A percentile compares a stretch with the other conserved stretches of the same genome.
These are phyloP conservation scores for Ecliptopera silaceata DNA, from an alignment of 2,888 invertebrate species.

Conservation along the genomic window DNA sequence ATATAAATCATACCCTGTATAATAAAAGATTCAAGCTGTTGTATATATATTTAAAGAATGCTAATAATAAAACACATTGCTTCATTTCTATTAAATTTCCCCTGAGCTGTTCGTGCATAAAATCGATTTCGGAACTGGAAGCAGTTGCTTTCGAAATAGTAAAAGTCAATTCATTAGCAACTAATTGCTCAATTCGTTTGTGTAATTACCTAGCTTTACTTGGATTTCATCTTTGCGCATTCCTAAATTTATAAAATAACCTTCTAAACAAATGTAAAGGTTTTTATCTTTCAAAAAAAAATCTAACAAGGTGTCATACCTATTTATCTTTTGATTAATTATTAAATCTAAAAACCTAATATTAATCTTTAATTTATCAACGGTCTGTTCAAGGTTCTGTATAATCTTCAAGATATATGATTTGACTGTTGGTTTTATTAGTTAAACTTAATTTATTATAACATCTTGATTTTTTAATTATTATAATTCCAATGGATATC, in stretches of 20 bases:
- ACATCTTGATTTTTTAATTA: slow-evolving; percentile 2
- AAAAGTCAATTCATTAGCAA: slow-evolving; percentile 44
- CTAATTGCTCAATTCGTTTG: slow-evolving; percentile 27
- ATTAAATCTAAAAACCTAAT: neutral
- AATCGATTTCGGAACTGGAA: slow-evolving; percentile 51
- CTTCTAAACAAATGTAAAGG: neutral
- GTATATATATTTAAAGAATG: no score
- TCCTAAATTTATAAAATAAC: neutral
- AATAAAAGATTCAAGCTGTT: no score
- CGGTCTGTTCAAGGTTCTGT: slow-evolving; percentile 20
- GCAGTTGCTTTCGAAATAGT: slow-evolving; percentile 47
- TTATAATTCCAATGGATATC: neutral
- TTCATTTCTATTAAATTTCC: slow-evolving; percentile 42
- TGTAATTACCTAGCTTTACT: slow-evolving; percentile 18
- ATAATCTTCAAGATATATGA: slow-evolving; percentile 20
- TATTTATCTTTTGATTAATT: neutral
- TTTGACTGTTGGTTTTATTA: neutral
- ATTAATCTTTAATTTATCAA: slow-evolving; percentile 20
- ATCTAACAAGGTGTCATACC: neutral
- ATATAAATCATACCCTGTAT: no score
- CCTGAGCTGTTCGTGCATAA: slow-evolving; percentile 50
- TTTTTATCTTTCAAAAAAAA: neutral
- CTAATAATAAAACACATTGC: neutral
- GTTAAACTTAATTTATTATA: slow-evolving; percentile 19
- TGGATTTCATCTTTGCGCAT: slow-evolving; percentile 12